These are phyloP conservation scores for Fistularia tabacaria DNA, from an alignment of 2,797 vertebrate genomes.

Conservation along the genomic window DNA sequence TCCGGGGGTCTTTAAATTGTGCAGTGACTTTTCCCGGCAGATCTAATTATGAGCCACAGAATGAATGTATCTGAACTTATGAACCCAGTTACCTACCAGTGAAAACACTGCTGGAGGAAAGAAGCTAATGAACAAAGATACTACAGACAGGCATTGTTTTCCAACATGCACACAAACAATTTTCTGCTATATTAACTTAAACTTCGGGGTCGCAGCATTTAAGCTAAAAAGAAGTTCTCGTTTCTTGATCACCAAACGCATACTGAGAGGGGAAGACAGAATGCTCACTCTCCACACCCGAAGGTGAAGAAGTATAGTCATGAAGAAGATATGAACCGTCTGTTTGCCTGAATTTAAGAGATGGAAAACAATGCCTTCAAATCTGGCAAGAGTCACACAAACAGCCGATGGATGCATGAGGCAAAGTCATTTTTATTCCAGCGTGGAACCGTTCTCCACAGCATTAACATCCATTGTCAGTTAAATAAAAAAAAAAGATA, in stretches of 20 bases:
- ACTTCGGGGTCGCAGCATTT: too few species aligned
- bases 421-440: slow-evolving; percentile 57
- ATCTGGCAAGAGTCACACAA: slow-evolving; percentile 25
- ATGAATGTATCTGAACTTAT: slow-evolving; percentile 54
- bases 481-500: slow-evolving; percentile 66
- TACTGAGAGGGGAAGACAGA: slow-evolving; percentile 17
- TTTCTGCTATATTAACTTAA: neutral
- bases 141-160: slow-evolving; percentile 2
- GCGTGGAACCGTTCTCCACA: slow-evolving; percentile 56
- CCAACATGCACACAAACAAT: slow-evolving; percentile 11
- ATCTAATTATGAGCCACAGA: slow-evolving; percentile 66
- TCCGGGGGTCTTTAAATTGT: slow-evolving; percentile 24
- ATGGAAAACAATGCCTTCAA: slow-evolving; percentile 22
- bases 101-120: slow-evolving; percentile 7
- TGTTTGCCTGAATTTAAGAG: slow-evolving; percentile 32
- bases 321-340: slow-evolving; percentile 50
- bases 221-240: too few species aligned
- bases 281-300: slow-evolving; percentile 16
- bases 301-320: neutral
- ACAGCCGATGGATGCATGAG: slow-evolving; percentile 25
- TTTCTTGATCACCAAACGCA: slow-evolving; percentile 20
- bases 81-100: slow-evolving; percentile 44
- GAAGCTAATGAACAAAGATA: slow-evolving; percentile 25
- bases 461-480: slow-evolving; percentile 50
- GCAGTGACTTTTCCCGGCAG: slow-evolving; percentile 51